phyloP scores from a whole-genome alignment of 64 coral and sea anemone genomes.

The Stichodactyla mertensii region DNA sequence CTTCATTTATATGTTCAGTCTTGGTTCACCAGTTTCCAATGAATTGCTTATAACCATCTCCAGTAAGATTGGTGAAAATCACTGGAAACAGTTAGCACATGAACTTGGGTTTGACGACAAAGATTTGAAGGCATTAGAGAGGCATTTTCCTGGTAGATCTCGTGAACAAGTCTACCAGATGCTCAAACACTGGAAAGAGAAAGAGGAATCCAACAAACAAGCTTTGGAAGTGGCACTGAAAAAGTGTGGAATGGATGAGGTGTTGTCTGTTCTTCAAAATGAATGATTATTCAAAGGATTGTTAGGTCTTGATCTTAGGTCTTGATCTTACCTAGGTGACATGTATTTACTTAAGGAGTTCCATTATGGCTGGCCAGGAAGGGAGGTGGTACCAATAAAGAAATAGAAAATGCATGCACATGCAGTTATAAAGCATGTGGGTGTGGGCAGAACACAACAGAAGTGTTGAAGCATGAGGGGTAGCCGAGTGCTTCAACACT shows the following conservation, averaged over 20 bases:
- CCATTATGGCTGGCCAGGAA: too few species aligned
- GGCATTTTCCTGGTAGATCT: constrained; percentile 46
- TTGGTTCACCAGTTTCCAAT: constrained; percentile 27
- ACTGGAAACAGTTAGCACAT: constrained; percentile 56
- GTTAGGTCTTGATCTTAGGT: background rate
- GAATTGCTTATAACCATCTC: constrained; percentile 39
- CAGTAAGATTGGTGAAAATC: constrained; percentile 52
- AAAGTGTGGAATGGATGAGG: constrained; percentile 37
- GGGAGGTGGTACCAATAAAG: too few species aligned
- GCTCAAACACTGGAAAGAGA: constrained; percentile 55
- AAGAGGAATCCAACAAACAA: constrained; percentile 42
- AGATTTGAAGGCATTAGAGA: constrained; percentile 30
- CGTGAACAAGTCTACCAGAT: constrained; percentile 60
- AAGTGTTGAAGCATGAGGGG: too few species aligned
- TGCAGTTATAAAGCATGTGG: too few species aligned
- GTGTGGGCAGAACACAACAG: too few species aligned
- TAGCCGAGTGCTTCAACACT: too few species aligned
- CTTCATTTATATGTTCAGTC: background rate
- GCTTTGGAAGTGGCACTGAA: constrained; percentile 29
- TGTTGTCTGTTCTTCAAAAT: background rate
- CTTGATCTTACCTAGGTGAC: too few species aligned
- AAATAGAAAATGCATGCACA: too few species aligned
- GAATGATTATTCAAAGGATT: background rate
- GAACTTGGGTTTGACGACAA: constrained; percentile 60
- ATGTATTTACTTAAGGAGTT: too few species aligned